A percentile compares a stretch with the other conserved stretches of the same genome.
Evolutionary conservation across 2,888 invertebrate genomes (phyloP).

Genomic region (Epistrophe eligans): DNA sequence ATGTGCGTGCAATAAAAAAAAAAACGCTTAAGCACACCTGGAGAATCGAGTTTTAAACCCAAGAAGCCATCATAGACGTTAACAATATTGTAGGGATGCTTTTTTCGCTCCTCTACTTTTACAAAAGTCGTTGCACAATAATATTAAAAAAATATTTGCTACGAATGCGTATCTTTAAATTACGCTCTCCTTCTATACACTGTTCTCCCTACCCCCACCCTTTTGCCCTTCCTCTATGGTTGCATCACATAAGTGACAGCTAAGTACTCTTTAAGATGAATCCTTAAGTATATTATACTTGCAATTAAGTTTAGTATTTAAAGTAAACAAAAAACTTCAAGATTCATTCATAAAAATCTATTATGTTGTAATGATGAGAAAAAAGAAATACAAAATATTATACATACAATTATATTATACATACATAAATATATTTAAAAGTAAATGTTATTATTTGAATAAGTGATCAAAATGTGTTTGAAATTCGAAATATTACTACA

Average conservation of each 20-base stretch:
- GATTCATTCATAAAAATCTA: constrained; percentile 24
- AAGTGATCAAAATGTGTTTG: constrained; percentile 71
- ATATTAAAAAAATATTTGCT: constrained; percentile 15
- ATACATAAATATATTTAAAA: constrained; percentile 70
- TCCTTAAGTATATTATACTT: constrained; percentile 33
- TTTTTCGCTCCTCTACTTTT: constrained; percentile 24
- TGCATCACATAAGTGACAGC: constrained; percentile 11
- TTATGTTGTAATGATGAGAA: constrained; percentile 54
- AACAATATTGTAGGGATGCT: constrained; percentile 6
- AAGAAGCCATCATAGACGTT: constrained; percentile 39
- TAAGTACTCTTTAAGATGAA: constrained; percentile 26
- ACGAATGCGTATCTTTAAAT: constrained; percentile 9
- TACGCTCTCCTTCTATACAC: not conserved
- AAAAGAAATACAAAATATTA: constrained; percentile 38
- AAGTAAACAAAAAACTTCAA: constrained; percentile 15
- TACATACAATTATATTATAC: constrained; percentile 36
- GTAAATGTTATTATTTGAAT: constrained; percentile 75
- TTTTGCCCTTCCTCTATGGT: not conserved
- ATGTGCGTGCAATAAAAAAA: constrained; percentile 37
- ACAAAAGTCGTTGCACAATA: constrained; percentile 42
- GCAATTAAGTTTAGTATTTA: constrained; percentile 30
- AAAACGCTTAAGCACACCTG: constrained; percentile 46
- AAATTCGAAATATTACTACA: constrained; percentile 43
- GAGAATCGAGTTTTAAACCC: constrained; percentile 37
- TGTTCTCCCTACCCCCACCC: not conserved